Conservation (phyloP, 1,140 invertebrate genomes). For the Drosophila navojoa region DNA sequence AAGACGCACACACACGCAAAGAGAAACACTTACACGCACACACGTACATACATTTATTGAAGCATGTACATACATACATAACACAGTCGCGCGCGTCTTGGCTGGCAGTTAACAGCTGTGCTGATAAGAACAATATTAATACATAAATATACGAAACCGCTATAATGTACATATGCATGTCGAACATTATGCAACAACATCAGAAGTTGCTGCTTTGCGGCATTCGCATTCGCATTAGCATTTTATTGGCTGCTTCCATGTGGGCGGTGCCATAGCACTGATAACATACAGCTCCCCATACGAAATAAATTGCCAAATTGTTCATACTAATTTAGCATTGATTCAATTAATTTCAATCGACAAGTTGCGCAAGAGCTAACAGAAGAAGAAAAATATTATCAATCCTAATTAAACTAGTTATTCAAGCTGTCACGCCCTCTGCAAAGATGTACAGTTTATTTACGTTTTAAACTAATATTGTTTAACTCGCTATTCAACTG, state of each 20-base stretch:
- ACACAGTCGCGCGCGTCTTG: conserved; percentile 24
- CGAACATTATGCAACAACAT: conserved; percentile 39
- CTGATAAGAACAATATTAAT: conserved; percentile 53
- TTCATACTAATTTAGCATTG: conserved; percentile 32
- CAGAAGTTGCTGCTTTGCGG: conserved; percentile 11
- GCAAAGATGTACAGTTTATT: background rate
- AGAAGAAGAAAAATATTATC: background rate
- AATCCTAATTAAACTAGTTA: conserved; percentile 32
- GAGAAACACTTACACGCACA: background rate
- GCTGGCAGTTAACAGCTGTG: conserved; percentile 19
- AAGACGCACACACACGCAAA: background rate
- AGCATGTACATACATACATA: conserved; percentile 16
- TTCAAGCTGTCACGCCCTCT: conserved; percentile 3
- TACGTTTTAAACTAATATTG: background rate
- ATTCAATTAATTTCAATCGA: conserved; percentile 56
- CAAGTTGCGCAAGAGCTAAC: conserved; percentile 27
- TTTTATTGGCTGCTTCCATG: conserved; percentile 18
- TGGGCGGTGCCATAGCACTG: conserved; percentile 15
- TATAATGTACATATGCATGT: conserved; percentile 30
- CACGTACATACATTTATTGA: conserved; percentile 8
- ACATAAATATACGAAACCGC: conserved; percentile 16
- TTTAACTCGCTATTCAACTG: background rate
- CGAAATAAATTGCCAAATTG: conserved; percentile 34
- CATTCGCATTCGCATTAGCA: conserved; percentile 6
- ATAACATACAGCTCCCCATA: conserved; percentile 5